A percentile compares a stretch with the other conserved stretches of the same genome.
Conservation (phyloP, 2,888 invertebrate species). For the Caenorhabditis auriculariae region DNA sequence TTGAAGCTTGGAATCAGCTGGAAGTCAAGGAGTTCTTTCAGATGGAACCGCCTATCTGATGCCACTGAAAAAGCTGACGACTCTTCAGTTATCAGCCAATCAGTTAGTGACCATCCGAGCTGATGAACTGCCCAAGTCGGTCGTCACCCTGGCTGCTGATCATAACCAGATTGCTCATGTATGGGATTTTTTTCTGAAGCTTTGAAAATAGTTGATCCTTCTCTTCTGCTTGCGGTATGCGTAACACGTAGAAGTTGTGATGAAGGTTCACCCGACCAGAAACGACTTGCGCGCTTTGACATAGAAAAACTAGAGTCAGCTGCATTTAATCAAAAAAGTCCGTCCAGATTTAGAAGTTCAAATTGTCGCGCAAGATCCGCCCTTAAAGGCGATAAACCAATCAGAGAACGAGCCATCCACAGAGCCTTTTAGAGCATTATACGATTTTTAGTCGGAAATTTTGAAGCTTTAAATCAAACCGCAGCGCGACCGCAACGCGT, state of each 20-base stretch:
- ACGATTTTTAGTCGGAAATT: too few relatives aligned
- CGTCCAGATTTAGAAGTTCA: too few relatives aligned
- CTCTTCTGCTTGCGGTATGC: not conserved
- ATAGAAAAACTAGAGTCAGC: not conserved
- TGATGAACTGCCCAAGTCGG: constrained; percentile 35
- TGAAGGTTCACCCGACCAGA: too few relatives aligned
- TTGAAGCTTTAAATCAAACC: too few relatives aligned
- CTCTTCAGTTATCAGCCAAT: constrained; percentile 66
- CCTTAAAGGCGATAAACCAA: too few relatives aligned
- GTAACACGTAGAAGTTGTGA: constrained; percentile 1
- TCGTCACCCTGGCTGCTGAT: constrained; percentile 32
- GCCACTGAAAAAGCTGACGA: constrained; percentile 62
- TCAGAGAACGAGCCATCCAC: too few relatives aligned
- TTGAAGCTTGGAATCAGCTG: not conserved
- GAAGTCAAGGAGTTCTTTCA: constrained; percentile 8
- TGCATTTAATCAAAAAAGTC: not conserved
- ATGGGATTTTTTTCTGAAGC: not conserved
- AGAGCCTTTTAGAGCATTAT: too few relatives aligned
- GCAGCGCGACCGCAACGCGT: too few relatives aligned
- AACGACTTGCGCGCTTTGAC: too few relatives aligned
- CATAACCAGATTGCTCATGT: constrained; percentile 33
- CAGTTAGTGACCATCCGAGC: constrained; percentile 26
- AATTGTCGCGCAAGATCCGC: too few relatives aligned
- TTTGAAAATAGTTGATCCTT: not conserved
- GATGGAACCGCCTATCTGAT: constrained; percentile 53